Conservation (phyloP, 2,797 vertebrate species). For the Hylomyscus alleni region DNA sequence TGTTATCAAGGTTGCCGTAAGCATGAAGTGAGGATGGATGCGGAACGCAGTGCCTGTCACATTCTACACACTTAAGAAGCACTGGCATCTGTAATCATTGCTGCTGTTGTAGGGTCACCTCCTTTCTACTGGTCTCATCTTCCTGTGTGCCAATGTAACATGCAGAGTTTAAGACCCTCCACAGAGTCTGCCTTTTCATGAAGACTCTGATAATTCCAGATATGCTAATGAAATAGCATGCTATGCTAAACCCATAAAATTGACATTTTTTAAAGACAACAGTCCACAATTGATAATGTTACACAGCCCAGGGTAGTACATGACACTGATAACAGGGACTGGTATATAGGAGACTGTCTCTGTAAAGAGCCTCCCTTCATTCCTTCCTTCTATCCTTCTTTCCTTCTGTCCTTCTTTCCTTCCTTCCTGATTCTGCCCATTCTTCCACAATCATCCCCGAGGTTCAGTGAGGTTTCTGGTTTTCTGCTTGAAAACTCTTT, state of each 20-base stretch:
- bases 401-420: not conserved
- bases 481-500: not conserved
- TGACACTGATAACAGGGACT: accelerated
- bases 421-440: not conserved
- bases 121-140: not conserved
- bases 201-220: not conserved
- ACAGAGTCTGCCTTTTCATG: not conserved
- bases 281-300: not conserved
- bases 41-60: not conserved
- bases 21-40: not conserved
- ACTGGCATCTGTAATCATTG: not conserved
- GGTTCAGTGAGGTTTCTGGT: not conserved
- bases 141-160: not conserved
- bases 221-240: not conserved
- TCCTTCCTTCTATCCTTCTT: not conserved
- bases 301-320: not conserved
- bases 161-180: not conserved
- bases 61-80: not conserved
- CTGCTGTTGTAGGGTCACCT: not conserved
- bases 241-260: not conserved
- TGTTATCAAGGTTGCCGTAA: not conserved
- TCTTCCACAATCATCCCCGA: not conserved
- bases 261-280: not conserved
- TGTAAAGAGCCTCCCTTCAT: not conserved
- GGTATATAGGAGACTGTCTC: not conserved